Evolutionary conservation across 2,888 invertebrate species (phyloP), one percentile per base, ranked within the genome.

Genomic region (Cheilosia soror): DNA sequence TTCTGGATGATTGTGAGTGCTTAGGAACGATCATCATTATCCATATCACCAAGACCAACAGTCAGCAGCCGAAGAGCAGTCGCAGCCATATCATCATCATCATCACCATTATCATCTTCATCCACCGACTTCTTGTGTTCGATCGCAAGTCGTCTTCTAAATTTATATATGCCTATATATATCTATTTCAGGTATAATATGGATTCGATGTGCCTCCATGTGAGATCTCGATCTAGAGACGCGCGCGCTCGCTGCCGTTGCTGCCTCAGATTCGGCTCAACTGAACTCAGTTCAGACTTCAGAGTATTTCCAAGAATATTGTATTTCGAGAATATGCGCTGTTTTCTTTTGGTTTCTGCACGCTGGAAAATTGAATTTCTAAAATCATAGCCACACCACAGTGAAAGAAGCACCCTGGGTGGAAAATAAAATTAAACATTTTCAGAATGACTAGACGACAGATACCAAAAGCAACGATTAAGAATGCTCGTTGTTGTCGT

Each of bases 381-480:
- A 81, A 81, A 81, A 85, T 72, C 40, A 62, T 51, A 53, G 51
- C 62, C 29, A 57, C 47, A 37, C 7, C 29, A 25, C 2, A 53
- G 60, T 33, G 15, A 62, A 40, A 66, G 42, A 49, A 65, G 47
- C 20, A 20, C 20, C 20, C 20, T 20, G 29, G 69, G 49, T 15
- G 40, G 51, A 69, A 69, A 57, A 68, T n/a, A 69, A 76, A 85
- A 81, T 55, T 20, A 69, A 76, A 81, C 47, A 72, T 81, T 60
- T 65, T 75, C 58, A 63, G 85, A 81, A 81, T 66, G 85, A 77
- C 85, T 85, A 85, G 85, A 85, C 85, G 81, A 81, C 85, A 81
- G 75, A 81, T 77, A 85, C 76, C 40, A 71, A 81, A 81, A 81
- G 49, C 49, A 77, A 77, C 71, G 53, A 71, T 76, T 73, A 71